Percentiles rank a stretch among this genome's conserved stretches.
These are phyloP conservation scores for Tetramorium bicarinatum DNA, from an alignment of 2,888 invertebrate genomes.

Conservation along the genomic window DNA sequence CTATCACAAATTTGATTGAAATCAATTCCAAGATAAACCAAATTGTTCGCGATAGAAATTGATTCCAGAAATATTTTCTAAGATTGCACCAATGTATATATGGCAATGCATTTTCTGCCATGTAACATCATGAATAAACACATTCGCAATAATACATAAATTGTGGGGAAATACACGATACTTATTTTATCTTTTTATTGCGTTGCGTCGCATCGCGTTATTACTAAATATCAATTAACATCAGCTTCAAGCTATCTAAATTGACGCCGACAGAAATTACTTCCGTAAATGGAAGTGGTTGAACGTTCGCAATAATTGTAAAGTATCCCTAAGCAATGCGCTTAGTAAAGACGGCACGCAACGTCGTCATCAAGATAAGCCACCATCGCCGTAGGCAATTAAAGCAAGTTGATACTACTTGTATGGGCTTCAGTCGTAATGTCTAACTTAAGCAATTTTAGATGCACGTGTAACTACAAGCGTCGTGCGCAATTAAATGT, in stretches of 20 bases:
- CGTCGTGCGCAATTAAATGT: constrained; percentile 7
- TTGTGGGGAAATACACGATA: background rate
- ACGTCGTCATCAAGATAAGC: constrained; percentile 45
- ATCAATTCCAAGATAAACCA: background rate
- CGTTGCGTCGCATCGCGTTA: background rate
- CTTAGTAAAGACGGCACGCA: constrained; percentile 43
- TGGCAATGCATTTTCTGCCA: background rate
- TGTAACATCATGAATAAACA: background rate
- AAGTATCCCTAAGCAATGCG: constrained; percentile 14
- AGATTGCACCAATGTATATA: background rate
- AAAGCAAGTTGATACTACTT: constrained; percentile 16
- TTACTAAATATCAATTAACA: constrained; percentile 13
- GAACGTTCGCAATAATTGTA: constrained; percentile 34
- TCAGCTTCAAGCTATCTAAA: background rate
- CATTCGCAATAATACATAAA: background rate
- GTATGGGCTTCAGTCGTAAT: constrained; percentile 8
- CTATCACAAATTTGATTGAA: background rate
- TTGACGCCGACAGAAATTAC: constrained; percentile 12
- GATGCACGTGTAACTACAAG: background rate
- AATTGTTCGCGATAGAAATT: background rate
- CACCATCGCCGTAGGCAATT: background rate
- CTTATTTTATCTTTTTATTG: constrained; percentile 9
- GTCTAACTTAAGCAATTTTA: constrained; percentile 16
- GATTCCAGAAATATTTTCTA: background rate
- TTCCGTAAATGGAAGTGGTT: background rate